Base-by-base conservation (phyloP, 2,113 vertebrate species). In the Neogobius melanostomus region DNA sequence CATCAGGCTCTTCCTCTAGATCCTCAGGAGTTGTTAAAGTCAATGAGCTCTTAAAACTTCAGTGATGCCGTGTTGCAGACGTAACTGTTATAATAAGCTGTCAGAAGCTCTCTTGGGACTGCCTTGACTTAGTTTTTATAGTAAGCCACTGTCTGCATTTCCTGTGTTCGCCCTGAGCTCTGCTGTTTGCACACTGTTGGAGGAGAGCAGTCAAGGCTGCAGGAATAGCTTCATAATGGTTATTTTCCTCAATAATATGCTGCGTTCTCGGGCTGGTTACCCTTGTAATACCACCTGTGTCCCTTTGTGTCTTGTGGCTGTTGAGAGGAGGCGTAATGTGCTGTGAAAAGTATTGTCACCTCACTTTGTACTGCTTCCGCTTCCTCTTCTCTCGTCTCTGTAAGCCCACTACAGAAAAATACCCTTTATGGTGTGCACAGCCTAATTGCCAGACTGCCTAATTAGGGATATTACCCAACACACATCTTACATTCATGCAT, bases 11-110 rank as follows among this genome's bases (percentile, higher is more conserved):
- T 73, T 78, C 77, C 64, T 80, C 78, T 36, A 36, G 28, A 1
- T 91, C 82, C 82, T 84, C 78, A 87, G 66, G 72, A 90, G 86
- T 87, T 88, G 85, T 88, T 92, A 89, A 90, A 90, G 83, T 89
- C 90, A 88, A 88, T 82, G 87, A 89, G 88, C 85, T 90, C 88
- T 89, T 91, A 86, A 88, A 88, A 85, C 72, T 85, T 79, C 75
- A 57, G 42, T 66, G 69, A 74, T 76, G 76, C 82, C 42, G 73
- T 68, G 73, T 70, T 66, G 54, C 64, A 69, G 77, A 82, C 56
- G 54, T 72, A 73, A 69, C 67, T 68, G 73, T 69, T 76, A 80
- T 82, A 80, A 87, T 81, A 59, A 75, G 74, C 70, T 69, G 65
- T 64, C 64, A 42, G 69, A 74, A 74, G 61, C 51, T 73, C 84